Percentiles rank a stretch among this genome's conserved stretches.
phyloP scores from a whole-genome alignment of 2,797 vertebrate species.

The Columba guinea region DNA sequence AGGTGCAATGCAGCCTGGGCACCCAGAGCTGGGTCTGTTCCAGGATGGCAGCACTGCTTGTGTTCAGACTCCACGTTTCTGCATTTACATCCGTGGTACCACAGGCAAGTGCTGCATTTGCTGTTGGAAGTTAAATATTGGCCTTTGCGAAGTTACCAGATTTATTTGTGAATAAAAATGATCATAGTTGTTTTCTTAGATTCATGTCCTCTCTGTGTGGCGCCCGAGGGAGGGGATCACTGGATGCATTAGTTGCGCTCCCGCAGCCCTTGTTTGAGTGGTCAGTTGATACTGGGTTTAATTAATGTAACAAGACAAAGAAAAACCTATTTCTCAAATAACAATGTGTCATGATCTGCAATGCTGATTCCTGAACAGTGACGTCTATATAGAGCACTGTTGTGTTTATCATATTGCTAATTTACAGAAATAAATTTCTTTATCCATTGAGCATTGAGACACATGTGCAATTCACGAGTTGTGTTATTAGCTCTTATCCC shows the following conservation, averaged over 20 bases:
- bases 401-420: slow-evolving; percentile 34
- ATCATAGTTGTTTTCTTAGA: not conserved
- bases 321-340: not conserved
- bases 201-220: fast-evolving
- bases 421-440: slow-evolving; percentile 66
- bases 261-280: not conserved
- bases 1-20: fast-evolving
- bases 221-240: not conserved
- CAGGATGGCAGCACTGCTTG: not conserved
- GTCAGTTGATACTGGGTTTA: not conserved
- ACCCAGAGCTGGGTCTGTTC: not conserved
- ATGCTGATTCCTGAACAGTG: not conserved
- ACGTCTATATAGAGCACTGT: not conserved
- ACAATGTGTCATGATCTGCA: not conserved
- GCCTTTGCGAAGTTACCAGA: not conserved
- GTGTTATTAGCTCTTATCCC: slow-evolving; percentile 65
- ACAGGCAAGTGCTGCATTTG: not conserved
- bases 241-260: not conserved
- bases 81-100: fast-evolving
- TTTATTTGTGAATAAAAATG: not conserved
- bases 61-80: fast-evolving
- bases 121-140: not conserved
- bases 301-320: not conserved
- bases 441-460: not conserved
- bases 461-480: slow-evolving; percentile 15